Evolutionary conservation across 2,888 invertebrate species (phyloP).

Genomic region (Agonum fuliginosum): DNA sequence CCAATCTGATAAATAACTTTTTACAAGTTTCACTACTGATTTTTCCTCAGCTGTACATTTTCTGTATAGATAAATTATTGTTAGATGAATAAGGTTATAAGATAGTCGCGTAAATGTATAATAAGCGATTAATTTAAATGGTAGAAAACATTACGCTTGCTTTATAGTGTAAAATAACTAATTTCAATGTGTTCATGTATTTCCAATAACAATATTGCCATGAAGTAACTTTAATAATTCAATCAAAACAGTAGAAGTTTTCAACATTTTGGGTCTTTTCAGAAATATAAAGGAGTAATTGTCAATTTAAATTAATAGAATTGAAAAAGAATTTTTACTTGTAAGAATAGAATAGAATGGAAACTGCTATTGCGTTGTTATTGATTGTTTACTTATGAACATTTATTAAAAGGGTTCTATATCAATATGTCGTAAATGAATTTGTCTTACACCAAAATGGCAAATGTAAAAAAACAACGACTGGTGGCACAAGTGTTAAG

Average conservation of each 20-base stretch:
- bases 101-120: slow-evolving; percentile 9
- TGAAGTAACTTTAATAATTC: neutral
- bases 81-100: slow-evolving; percentile 9
- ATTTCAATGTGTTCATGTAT: slow-evolving; percentile 43
- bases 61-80: slow-evolving; percentile 38
- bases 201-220: slow-evolving; percentile 38
- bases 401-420: neutral
- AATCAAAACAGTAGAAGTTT: slow-evolving; percentile 13
- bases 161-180: slow-evolving; percentile 26
- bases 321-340: slow-evolving; percentile 28
- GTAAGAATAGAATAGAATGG: slow-evolving; percentile 27
- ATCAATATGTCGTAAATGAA: too few species aligned
- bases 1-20: too few species aligned
- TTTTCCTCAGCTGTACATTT: slow-evolving; percentile 27
- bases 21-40: slow-evolving; percentile 16
- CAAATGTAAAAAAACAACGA: too few species aligned
- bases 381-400: slow-evolving; percentile 18
- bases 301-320: slow-evolving; percentile 22
- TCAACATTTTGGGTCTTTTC: slow-evolving; percentile 18
- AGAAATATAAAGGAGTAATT: slow-evolving; percentile 18
- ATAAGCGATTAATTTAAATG: slow-evolving; percentile 20
- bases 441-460: too few species aligned
- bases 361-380: slow-evolving; percentile 27
- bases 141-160: slow-evolving; percentile 39
- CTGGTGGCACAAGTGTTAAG: too few species aligned